Base-by-base conservation (phyloP, 2,888 invertebrate genomes). In the Hemithea aestivaria region DNA sequence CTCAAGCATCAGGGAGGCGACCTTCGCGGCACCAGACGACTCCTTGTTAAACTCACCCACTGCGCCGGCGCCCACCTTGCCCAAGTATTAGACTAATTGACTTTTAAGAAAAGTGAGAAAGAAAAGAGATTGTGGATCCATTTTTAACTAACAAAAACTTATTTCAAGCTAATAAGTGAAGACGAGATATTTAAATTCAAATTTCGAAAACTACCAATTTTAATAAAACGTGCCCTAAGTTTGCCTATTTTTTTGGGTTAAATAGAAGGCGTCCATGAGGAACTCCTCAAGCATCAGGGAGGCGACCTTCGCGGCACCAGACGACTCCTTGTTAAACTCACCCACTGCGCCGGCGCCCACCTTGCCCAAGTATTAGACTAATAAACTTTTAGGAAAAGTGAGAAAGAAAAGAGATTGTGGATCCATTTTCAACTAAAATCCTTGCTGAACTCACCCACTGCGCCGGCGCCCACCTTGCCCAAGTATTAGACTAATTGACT, bases 241-340 rank as follows among this genome's bases (percentile, higher is more conserved):
- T n/a, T n/a, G n/a, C n/a, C n/a, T n/a, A n/a, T n/a, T n/a, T n/a
- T n/a, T n/a, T n/a, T n/a, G n/a, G n/a, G n/a, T n/a, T n/a, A n/a
- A n/a, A n/a, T n/a, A n/a, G n/a, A n/a, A n/a, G 53, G 87, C 88
- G 26, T 84, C 81, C 49, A 70, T 89, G 56, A 78, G 88, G 54
- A 80, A 83, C 47, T 75, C 84, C 1, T 55, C 66, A 0, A 63
- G 70, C 0, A 51, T 73, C n/a, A 58, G 84, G 31, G 83, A 84
- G 16, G 38, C 79, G 0, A 64, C 75, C 0, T 80, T 75, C 47
- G 68, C 82, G 1, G 68, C 79, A 1, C 73, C 82, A 0, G 80
- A 85, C 48, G 89, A 83, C 48, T 66, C 82, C 0, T 54, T 87
- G 1, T 63, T 87, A 9, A 56, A 75, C 0, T 39, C 73, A 0